These are phyloP conservation scores for Drosophila kanapiae DNA, from an alignment of 1,140 invertebrate genomes.

Conservation along the genomic window DNA sequence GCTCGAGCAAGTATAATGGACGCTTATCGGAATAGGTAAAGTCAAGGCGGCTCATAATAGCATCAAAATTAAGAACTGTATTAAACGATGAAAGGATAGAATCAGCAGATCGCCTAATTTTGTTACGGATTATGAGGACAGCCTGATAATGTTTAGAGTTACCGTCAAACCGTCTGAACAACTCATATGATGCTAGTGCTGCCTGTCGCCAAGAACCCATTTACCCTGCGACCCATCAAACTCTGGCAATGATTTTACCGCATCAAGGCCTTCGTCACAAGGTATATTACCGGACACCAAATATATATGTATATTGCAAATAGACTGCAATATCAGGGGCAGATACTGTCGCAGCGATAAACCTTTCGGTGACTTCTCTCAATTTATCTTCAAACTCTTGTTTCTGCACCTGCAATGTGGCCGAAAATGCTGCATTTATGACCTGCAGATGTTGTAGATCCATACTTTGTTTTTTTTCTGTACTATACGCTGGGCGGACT, in stretches of 20 bases:
- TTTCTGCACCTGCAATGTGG: not conserved
- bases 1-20: slow-evolving; percentile 35
- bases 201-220: slow-evolving; percentile 52
- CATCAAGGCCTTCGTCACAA: slow-evolving; percentile 21
- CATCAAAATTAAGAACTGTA: no score
- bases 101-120: slow-evolving; percentile 37
- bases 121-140: slow-evolving; percentile 42
- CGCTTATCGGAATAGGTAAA: no score
- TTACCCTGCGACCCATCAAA: slow-evolving; percentile 21
- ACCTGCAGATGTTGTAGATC: not conserved
- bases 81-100: no score
- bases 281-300: not conserved
- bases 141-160: slow-evolving; percentile 37
- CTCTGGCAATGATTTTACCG: slow-evolving; percentile 10
- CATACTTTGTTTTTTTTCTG: not conserved
- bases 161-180: slow-evolving; percentile 24
- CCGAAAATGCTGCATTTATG: not conserved
- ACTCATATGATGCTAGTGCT: slow-evolving; percentile 16
- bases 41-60: no score
- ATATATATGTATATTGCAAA: no score
- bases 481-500: not conserved
- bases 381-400: no score
- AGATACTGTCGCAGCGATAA: no score
- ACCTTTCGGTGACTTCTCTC: no score
- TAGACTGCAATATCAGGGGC: not conserved